These are phyloP conservation scores for Mythimna impura DNA, from an alignment of 2,888 invertebrate genomes.

Conservation along the genomic window DNA sequence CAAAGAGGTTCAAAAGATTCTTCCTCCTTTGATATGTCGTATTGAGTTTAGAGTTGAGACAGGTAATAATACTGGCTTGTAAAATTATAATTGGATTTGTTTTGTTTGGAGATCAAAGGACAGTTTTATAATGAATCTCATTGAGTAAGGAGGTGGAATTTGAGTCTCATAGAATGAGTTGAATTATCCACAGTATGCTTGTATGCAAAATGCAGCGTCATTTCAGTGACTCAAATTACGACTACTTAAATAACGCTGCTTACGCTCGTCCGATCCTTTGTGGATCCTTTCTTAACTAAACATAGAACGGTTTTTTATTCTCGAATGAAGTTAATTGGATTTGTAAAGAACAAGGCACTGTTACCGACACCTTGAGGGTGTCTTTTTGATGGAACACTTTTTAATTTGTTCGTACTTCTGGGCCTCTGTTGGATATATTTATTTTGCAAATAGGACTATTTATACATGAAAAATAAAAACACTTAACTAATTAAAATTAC, in stretches of 20 bases:
- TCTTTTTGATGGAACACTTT: conserved; percentile 31
- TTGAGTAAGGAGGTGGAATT: neutral
- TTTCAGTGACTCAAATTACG: neutral
- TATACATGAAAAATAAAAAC: no score
- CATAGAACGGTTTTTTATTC: conserved; percentile 1
- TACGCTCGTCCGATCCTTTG: neutral
- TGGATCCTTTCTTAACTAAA: neutral
- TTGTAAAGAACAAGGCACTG: conserved; percentile 24
- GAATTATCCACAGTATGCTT: neutral
- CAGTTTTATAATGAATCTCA: neutral
- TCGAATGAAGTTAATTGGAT: conserved; percentile 38
- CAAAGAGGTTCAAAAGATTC: conserved; percentile 62
- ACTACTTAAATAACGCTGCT: neutral
- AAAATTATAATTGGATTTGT: conserved; percentile 25
- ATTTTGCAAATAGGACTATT: no score
- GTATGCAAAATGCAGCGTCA: no score
- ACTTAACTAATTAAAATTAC: no score
- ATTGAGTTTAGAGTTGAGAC: conserved; percentile 41
- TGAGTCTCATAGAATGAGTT: neutral
- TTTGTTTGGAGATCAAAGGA: conserved; percentile 23
- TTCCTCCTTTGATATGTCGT: conserved; percentile 55
- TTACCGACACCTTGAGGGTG: conserved; percentile 24
- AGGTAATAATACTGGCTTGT: conserved; percentile 36
- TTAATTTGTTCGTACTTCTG: conserved; percentile 36
- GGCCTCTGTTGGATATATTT: neutral